Percentiles rank a stretch among this genome's conserved stretches.
These are phyloP conservation scores for Aspidiotus rigidus DNA, from an alignment of 2,888 invertebrate genomes.

Conservation along the genomic window DNA sequence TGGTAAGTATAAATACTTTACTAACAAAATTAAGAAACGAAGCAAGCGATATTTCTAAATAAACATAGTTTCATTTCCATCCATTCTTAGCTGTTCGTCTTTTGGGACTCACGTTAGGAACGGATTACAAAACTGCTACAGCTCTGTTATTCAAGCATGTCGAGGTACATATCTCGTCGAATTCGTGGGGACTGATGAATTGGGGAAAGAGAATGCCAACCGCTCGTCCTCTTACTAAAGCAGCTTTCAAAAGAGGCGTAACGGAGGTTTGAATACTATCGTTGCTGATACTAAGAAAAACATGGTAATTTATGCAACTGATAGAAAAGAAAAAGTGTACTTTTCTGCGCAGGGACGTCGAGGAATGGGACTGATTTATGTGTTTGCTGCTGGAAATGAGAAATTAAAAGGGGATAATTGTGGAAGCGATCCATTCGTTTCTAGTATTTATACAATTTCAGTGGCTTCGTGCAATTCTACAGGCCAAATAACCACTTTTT, in stretches of 20 bases:
- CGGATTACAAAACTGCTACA: conserved; percentile 42
- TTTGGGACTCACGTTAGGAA: neutral
- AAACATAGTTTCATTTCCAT: neutral
- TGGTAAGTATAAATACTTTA: conserved; percentile 47
- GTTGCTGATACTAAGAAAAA: neutral
- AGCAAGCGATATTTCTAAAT: no score
- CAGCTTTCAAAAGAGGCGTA: conserved; percentile 67
- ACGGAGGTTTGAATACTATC: conserved; percentile 51
- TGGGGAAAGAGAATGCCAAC: conserved; percentile 81
- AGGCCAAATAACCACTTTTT: conserved; percentile 75
- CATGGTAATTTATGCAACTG: neutral
- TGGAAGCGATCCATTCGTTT: conserved; percentile 80
- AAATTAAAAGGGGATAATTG: conserved; percentile 76
- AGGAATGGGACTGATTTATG: conserved; percentile 76
- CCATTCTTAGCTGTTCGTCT: neutral
- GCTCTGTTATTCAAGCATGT: conserved; percentile 66
- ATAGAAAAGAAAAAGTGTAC: no score
- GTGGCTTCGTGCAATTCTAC: conserved; percentile 74
- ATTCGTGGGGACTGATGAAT: conserved; percentile 89
- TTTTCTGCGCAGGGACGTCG: conserved; percentile 49
- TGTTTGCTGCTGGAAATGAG: conserved; percentile 91
- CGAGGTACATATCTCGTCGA: conserved; percentile 77
- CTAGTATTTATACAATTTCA: conserved; percentile 76
- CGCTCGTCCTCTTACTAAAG: conserved; percentile 66
- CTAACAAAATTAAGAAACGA: no score